A percentile compares a stretch with the other conserved stretches of the same genome.
Evolutionary conservation across 2,888 invertebrate genomes (phyloP).

Genomic region (Hypena proboscidalis): DNA sequence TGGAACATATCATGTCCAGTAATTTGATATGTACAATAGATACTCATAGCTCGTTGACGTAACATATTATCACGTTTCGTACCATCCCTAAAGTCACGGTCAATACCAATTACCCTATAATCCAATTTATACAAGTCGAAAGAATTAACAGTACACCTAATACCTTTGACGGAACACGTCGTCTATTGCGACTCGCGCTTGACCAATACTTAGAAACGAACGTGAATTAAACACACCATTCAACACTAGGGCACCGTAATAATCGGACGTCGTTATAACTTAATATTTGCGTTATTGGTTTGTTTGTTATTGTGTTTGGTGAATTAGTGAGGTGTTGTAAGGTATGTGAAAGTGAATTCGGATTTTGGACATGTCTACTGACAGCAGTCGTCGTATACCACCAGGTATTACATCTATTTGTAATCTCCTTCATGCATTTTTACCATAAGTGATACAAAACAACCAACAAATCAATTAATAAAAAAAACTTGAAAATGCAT

Average conservation of each 20-base stretch:
- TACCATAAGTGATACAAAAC: too few species aligned
- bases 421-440: too few species aligned
- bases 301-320: not conserved
- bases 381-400: not conserved
- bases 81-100: not conserved
- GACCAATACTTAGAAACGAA: constrained; percentile 17
- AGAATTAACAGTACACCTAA: not conserved
- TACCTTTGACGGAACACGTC: not conserved
- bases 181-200: constrained; percentile 1
- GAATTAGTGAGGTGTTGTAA: constrained; percentile 2
- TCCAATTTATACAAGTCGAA: constrained; percentile 5
- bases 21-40: too few species aligned
- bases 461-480: too few species aligned
- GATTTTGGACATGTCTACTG: constrained; percentile 9
- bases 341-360: not conserved
- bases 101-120: not conserved
- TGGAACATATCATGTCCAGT: too few species aligned
- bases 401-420: constrained; percentile 1
- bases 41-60: not conserved
- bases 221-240: constrained; percentile 9
- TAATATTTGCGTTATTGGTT: too few species aligned
- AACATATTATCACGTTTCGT: not conserved
- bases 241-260: not conserved
- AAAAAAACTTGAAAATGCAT: too few species aligned
- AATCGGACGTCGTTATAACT: too few species aligned